A percentile compares a stretch with the other conserved stretches of the same genome.
Conservation (phyloP, 2,888 invertebrate species). For the Polyommatus iphigenia region DNA sequence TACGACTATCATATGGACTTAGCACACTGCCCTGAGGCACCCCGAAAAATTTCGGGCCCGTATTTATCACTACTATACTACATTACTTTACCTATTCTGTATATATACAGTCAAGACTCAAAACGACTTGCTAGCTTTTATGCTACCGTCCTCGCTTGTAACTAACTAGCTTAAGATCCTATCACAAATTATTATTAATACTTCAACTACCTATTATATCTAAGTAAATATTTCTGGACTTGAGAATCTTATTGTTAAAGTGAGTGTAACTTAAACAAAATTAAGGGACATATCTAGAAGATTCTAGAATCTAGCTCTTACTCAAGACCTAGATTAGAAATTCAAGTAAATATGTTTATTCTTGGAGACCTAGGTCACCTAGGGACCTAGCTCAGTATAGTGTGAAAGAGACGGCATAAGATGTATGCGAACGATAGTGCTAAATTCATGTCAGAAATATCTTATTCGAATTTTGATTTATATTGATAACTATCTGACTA, state of each 20-base stretch:
- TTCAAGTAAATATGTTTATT: background rate
- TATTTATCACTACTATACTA: background rate
- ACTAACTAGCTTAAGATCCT: constrained; percentile 19
- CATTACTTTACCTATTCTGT: background rate
- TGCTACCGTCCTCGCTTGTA: constrained; percentile 14
- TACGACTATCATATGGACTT: background rate
- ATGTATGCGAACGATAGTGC: background rate
- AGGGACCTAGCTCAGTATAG: background rate
- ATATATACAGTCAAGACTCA: background rate
- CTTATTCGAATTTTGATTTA: background rate
- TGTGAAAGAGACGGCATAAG: background rate
- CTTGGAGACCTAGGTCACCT: background rate
- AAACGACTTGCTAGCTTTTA: constrained; percentile 13
- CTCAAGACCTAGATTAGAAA: background rate
- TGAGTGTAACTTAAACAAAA: background rate
- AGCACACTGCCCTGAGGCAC: background rate
- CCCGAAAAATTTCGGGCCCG: constrained; percentile 15
- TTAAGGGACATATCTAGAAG: background rate
- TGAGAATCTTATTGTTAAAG: background rate
- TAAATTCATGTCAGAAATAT: background rate
- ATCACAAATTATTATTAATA: constrained; percentile 2
- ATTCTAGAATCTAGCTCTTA: background rate
- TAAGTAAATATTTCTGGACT: background rate
- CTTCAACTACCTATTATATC: background rate
- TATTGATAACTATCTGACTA: background rate